phyloP scores from a whole-genome alignment of 2,888 invertebrate species.

The Frankliniella fusca region DNA sequence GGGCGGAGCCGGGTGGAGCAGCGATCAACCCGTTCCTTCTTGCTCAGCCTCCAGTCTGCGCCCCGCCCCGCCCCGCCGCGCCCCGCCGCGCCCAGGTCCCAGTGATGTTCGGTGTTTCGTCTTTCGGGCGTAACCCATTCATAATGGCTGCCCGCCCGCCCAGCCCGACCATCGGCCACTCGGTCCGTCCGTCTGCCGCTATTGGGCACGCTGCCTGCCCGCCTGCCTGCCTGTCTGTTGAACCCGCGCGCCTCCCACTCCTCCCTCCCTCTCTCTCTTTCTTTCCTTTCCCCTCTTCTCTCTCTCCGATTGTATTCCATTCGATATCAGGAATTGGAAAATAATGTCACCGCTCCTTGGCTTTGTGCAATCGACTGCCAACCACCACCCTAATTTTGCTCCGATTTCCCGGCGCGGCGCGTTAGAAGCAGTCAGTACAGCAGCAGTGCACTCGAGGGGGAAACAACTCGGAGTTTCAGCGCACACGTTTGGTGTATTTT shows the following conservation, averaged over 20 bases:
- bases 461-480: no score
- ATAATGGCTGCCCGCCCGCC: not conserved
- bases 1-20: no score
- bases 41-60: not conserved
- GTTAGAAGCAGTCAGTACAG: no score
- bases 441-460: no score
- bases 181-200: not conserved
- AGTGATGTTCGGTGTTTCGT: constrained; percentile 11
- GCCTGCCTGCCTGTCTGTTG: not conserved
- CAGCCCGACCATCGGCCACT: not conserved
- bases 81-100: not conserved
- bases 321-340: no score
- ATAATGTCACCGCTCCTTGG: no score
- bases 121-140: constrained; percentile 22
- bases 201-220: no score
- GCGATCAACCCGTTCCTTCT: no score
- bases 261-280: not conserved
- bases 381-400: no score
- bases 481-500: no score
- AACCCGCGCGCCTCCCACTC: not conserved
- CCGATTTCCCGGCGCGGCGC: no score
- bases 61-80: not conserved
- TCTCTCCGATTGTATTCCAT: not conserved
- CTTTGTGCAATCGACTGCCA: no score
- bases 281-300: not conserved